Evolutionary conservation across 1,140 invertebrate genomes (phyloP), one percentile per base, ranked within the genome.

Genomic region (Scaptomyza montana): DNA sequence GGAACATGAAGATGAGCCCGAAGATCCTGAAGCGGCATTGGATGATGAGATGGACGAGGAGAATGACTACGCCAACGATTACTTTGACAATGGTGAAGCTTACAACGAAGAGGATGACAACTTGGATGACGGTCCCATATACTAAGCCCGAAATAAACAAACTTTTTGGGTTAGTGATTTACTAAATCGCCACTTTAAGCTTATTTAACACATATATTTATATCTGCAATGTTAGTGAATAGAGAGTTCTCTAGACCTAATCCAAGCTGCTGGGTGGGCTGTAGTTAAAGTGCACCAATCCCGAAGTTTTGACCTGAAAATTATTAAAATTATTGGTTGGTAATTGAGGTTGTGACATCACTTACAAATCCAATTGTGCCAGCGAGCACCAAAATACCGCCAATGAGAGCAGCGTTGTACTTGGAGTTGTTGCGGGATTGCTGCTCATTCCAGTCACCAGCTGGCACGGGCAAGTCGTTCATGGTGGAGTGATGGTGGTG

Each of bases 31-130:
- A 13, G 93, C 93, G 1, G 93, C 94, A 21, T 51, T 92, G 21
- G 94, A 95, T 69, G 94, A 95, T 71, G 95, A 95, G 84, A 95
- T 95, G 94, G 95, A 95, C 76, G 94, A 95, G 72, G 95, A 95
- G 19, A 96, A 95, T n/a, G 95, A 96, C 92, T 97, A 97, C 92
- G 94, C 94, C 2, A 95, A 96, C 79, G 96, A 95, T 89, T 97
- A 97, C 86, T 97, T 97, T 92, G 96, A 98, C 91, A 97, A 97
- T 92, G 97, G 97, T 12, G 97, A 97, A 92, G 94, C 93, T 28
- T 97, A 96, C 92, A 95, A 97, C 79, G 96, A 97, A 77, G 96
- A 97, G 78, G 96, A 97, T 90, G 96, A 97, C 84, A 96, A 96
- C 90, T 90, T 96, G 65, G 96, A 97, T 92, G 96, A 97, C 93